Percentiles rank a stretch among this genome's conserved stretches.
phyloP scores from a whole-genome alignment of 92 coral and sea anemone species.

The Paramuricea clavata region DNA sequence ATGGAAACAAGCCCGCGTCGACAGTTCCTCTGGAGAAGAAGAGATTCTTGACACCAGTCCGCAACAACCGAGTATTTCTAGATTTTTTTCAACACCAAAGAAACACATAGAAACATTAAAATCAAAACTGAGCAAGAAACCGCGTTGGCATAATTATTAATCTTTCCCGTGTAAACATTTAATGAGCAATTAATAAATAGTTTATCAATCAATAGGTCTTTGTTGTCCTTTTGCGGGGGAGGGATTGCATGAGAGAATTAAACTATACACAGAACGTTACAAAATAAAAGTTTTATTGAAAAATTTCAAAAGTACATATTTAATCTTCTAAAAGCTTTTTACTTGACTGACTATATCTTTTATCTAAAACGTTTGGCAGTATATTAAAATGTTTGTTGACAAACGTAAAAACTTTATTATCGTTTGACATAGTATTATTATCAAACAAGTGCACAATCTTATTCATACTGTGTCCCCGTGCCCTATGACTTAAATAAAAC shows the following conservation, averaged over 20 bases:
- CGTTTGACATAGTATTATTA: neutral
- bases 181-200: too few species aligned
- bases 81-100: neutral
- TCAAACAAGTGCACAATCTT: neutral
- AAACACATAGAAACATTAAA: neutral
- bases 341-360: neutral
- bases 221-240: too few species aligned
- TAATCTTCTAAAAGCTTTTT: neutral
- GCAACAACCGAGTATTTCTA: neutral
- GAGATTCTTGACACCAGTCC: neutral
- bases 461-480: constrained; percentile 10
- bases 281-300: too few species aligned
- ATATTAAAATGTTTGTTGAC: neutral
- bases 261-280: too few species aligned
- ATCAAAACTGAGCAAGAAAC: neutral
- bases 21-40: neutral
- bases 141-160: neutral
- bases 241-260: too few species aligned
- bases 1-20: neutral
- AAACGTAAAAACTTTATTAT: neutral
- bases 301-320: too few species aligned
- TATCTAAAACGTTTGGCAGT: neutral
- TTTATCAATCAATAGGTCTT: too few species aligned
- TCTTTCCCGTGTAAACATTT: too few species aligned
- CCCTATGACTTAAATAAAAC: constrained; percentile 24